Percentiles rank a stretch among this genome's conserved stretches.
These are phyloP conservation scores for Andrena bicolor DNA, from an alignment of 2,888 invertebrate species.

Conservation along the genomic window DNA sequence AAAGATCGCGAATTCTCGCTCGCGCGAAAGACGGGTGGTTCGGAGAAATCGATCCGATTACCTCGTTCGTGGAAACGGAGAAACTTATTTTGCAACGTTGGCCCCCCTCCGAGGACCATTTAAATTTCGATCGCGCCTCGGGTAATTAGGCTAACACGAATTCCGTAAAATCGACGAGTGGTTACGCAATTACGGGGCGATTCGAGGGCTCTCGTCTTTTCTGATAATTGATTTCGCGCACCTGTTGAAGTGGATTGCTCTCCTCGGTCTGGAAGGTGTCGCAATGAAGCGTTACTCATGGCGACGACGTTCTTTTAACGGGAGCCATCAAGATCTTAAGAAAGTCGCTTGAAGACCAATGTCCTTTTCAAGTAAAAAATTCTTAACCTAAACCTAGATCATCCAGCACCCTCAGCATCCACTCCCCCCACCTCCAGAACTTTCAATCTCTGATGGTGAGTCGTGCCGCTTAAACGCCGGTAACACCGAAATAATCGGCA, in stretches of 20 bases:
- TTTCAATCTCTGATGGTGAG: conserved; percentile 51
- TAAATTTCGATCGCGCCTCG: conserved; percentile 20
- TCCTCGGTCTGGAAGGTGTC: conserved; percentile 3
- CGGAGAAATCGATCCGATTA: conserved; percentile 53
- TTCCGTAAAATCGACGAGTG: conserved; percentile 45
- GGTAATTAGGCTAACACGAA: conserved; percentile 37
- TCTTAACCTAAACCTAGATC: neutral
- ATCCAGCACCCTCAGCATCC: neutral
- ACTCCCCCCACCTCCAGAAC: conserved; percentile 10
- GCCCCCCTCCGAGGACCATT: conserved; percentile 15
- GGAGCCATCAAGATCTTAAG: too few species aligned
- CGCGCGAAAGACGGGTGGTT: conserved; percentile 9
- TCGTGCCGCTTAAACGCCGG: conserved; percentile 50
- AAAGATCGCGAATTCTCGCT: neutral
- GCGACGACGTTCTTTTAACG: neutral
- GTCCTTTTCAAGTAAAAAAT: too few species aligned
- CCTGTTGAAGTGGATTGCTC: conserved; percentile 33
- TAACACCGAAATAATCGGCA: conserved; percentile 64
- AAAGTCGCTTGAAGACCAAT: too few species aligned
- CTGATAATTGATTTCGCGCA: conserved; percentile 46
- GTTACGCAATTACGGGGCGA: conserved; percentile 37
- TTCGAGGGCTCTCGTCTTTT: neutral
- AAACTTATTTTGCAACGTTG: conserved; percentile 40
- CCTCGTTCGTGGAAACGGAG: conserved; percentile 56
- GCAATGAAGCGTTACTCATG: conserved; percentile 18